Base-by-base conservation (phyloP, 2,888 invertebrate genomes). In the Elysia crispata region DNA sequence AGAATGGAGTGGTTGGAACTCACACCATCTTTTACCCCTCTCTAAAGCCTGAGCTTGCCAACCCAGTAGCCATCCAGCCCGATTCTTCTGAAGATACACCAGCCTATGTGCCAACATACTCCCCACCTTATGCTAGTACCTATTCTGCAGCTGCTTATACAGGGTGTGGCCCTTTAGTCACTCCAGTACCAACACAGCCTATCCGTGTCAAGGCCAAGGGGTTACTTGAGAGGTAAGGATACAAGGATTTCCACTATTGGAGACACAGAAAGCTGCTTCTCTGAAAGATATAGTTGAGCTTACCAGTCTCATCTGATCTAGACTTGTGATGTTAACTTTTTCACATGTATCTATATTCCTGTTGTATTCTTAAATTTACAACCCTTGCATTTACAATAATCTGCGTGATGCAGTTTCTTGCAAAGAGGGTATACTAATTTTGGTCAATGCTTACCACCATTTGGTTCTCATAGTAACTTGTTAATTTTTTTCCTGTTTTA, bases 151-250 rank as follows among this genome's bases (percentile, higher is more conserved):
- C 87, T 18, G 77, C 66, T 30, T 41, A 41, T 41, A 3, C 41
- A 41, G 41, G 41, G 11, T 41, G 41, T 11, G 41, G 41, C 41
- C 41, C 41, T 41, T 86, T 85, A 80, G 84, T 87, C 11, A 86
- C 88, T 57, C 88, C 89, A 15, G 78, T 89, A 49, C 88, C 86
- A 41, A 87, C 89, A 13, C 89, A 87, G 66, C 88, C 90, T n/a
- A 76, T 87, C 33, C 82, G 88, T 62, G 83, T 89, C 69, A 89
- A 88, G 82, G 82, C 88, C 11, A 89, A 89, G 78, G 89, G 90
- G 23, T 83, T 91, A n/a, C 85, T 90, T 33, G 90, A 91, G 85
- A 90, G 91, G 91, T 91, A 67, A 28, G 72, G 77, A 13, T 66
- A 18, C 60, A 23, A 8, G 60, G 20, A 20, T 54, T 13, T n/a